Conservation (phyloP, 2,888 invertebrate genomes). For the Trissonchulus latispiculum region DNA sequence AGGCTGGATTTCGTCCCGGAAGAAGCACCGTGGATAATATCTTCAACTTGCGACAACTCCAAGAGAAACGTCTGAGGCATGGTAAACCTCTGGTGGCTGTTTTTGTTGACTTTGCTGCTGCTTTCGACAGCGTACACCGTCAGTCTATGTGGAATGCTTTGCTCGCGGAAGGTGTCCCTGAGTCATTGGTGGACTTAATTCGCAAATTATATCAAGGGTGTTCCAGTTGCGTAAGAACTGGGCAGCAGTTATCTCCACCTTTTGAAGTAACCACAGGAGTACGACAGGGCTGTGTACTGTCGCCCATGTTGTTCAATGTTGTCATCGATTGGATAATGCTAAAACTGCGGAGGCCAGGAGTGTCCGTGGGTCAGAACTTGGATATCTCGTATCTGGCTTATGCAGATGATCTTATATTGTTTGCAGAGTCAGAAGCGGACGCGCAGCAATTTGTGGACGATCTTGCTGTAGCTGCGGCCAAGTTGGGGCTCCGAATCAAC, state of each 20-base stretch:
- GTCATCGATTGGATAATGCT: not conserved
- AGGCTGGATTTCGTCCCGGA: not conserved
- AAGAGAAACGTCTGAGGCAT: not conserved
- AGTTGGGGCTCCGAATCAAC: too few relatives aligned
- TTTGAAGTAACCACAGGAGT: not conserved
- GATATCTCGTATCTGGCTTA: too few relatives aligned
- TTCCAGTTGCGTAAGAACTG: not conserved
- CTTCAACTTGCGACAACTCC: not conserved
- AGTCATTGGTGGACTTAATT: not conserved
- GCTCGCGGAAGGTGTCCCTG: not conserved
- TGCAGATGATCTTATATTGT: not conserved
- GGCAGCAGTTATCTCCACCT: not conserved
- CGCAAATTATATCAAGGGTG: too few relatives aligned
- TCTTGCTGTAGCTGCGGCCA: too few relatives aligned
- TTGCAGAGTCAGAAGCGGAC: not conserved
- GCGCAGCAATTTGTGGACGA: not conserved
- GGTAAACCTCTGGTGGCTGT: not conserved
- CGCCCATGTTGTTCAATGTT: not conserved
- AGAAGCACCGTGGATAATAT: not conserved
- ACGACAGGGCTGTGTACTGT: too few relatives aligned
- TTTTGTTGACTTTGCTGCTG: not conserved
- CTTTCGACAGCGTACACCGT: not conserved
- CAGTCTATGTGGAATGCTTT: too few relatives aligned
- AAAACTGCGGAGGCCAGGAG: not conserved
- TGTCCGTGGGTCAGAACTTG: not conserved